phyloP scores from a whole-genome alignment of 2,888 invertebrate genomes.

The Epiblema foenella region DNA sequence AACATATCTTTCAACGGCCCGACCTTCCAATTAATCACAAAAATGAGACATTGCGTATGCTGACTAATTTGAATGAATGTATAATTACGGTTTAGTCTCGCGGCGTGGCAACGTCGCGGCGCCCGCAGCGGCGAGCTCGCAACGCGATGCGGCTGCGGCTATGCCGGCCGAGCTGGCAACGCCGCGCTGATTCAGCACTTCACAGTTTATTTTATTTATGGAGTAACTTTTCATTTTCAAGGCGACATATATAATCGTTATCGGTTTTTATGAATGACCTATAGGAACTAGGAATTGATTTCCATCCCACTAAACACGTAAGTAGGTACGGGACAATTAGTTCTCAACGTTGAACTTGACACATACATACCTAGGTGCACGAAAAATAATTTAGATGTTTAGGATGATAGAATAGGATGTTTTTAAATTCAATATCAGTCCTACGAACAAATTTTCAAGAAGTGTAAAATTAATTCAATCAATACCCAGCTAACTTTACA shows the following conservation, averaged over 20 bases:
- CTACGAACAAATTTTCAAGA: too few relatives aligned
- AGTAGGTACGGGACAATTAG: too few relatives aligned
- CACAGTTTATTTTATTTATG: constrained; percentile 52
- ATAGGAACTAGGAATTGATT: constrained; percentile 34
- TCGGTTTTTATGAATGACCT: constrained; percentile 36
- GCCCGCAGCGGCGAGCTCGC: constrained; percentile 44
- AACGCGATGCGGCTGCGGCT: constrained; percentile 65
- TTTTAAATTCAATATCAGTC: too few relatives aligned
- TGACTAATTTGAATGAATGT: constrained; percentile 77
- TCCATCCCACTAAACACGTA: background rate
- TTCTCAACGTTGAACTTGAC: background rate
- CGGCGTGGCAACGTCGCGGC: constrained; percentile 73
- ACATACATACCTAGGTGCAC: too few relatives aligned
- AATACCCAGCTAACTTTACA: too few relatives aligned
- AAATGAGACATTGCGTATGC: constrained; percentile 46
- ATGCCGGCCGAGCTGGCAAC: constrained; percentile 64
- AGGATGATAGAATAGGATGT: too few relatives aligned
- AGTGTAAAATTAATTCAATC: too few relatives aligned
- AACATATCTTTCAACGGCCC: constrained; percentile 41
- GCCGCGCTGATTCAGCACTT: constrained; percentile 79
- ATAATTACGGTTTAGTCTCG: constrained; percentile 69
- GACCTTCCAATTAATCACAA: constrained; percentile 44
- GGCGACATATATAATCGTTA: constrained; percentile 42
- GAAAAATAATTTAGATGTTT: too few relatives aligned
- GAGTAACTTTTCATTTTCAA: constrained; percentile 44